Evolutionary conservation across 37 sponge, comb jelly and placozoan species (phyloP).

Genomic region (Corticium candelabrum): DNA sequence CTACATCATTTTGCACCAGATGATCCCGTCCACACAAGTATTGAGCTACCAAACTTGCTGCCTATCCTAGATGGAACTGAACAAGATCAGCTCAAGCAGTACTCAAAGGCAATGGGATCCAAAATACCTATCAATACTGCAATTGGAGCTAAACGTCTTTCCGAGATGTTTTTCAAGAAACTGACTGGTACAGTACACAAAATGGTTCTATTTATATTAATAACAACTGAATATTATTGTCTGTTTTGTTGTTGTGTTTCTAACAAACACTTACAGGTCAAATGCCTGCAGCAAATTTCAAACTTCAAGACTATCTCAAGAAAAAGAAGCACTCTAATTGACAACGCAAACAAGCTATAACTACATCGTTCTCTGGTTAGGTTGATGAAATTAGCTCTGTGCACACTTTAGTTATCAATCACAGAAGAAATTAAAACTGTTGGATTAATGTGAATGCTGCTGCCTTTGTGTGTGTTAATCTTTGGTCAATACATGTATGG

Average conservation of each 20-base stretch:
- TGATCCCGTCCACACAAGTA: background rate
- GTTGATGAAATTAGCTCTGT: too few species aligned
- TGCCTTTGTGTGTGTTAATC: too few species aligned
- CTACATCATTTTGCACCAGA: background rate
- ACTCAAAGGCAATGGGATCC: background rate
- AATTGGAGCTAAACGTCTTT: background rate
- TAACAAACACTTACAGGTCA: background rate
- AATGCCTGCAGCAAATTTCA: background rate
- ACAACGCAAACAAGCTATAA: background rate
- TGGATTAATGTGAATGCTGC: too few species aligned
- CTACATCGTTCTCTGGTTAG: too few species aligned
- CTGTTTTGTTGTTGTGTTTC: too few species aligned
- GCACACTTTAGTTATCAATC: too few species aligned
- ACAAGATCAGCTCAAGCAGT: background rate
- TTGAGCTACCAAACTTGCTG: background rate
- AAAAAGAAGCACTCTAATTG: background rate
- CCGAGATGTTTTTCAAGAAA: slow-evolving; percentile 1
- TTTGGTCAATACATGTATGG: too few species aligned
- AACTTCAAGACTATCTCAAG: background rate
- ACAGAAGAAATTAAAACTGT: too few species aligned
- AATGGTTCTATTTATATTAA: too few species aligned
- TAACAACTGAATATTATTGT: too few species aligned
- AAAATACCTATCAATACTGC: background rate
- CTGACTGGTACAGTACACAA: background rate
- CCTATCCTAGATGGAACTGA: background rate